Base-by-base conservation (phyloP, 2,888 invertebrate species). In the Andrena hattorfiana region DNA sequence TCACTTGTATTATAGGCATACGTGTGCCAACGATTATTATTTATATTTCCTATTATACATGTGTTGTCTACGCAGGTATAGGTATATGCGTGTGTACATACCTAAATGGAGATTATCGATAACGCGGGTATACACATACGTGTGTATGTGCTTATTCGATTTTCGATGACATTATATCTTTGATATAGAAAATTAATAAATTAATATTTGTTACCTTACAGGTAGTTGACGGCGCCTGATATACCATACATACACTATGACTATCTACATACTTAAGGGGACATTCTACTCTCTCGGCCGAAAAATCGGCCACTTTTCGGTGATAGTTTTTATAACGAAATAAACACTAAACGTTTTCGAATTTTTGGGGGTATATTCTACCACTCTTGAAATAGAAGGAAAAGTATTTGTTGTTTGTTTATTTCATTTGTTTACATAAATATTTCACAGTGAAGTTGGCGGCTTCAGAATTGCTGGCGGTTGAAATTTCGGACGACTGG, bases 1-100 rank as follows among this genome's bases (percentile, higher is more conserved):
- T 10, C 28, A 16, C 42, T 83, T 10, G 48, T 28, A 23, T 62
- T 30, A 8, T 26, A 30, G 63, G 20, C 66, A 51, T 42, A 49
- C 49, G 63, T 56, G 71, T 77, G 73, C 76, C 81, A 72, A 72
- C 20, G 42, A 67, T 48, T 73, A 59, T 62, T 28, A 66, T 75
- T 56, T 49, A 63, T 75, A 75, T 79, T 64, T 71, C 28, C 30
- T 54, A 5, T 28, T 64, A 26, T 51, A 71, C 35, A 32, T 60
- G 54, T 23, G 10, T 20, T 20, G 54, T 23, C 10, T 56, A 23
- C 23, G 23, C 13, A 56, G 10, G 42, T 48, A 26, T 30, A n/a
- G 28, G 48, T 26, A 66, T 6, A 13, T n/a, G n/a, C n/a, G n/a
- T n/a, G n/a, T 48, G 4, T 3, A 23, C 51, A 30, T 35, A 23